Percentiles rank a stretch among this genome's conserved stretches.
Conservation (phyloP, 2,888 invertebrate genomes). For the Autographa gamma region DNA sequence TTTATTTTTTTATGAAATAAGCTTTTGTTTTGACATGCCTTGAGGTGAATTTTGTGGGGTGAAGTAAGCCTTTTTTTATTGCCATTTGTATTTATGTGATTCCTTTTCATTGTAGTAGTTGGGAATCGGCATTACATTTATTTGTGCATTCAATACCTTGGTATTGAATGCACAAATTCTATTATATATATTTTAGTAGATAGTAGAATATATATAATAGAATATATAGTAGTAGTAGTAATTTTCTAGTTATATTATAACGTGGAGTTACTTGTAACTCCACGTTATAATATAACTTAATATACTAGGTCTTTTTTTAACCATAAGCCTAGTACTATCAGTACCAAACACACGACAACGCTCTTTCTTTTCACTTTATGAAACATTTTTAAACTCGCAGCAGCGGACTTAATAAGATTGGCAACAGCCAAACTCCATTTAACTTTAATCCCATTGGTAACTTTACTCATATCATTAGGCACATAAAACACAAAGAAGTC, state of each 20-base stretch:
- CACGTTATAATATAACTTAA: too few species aligned
- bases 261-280: too few species aligned
- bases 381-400: constrained; percentile 23
- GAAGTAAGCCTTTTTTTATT: constrained; percentile 29
- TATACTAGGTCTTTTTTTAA: too few species aligned
- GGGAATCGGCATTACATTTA: neutral
- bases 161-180: too few species aligned
- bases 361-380: neutral
- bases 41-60: constrained; percentile 36
- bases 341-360: neutral
- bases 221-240: too few species aligned
- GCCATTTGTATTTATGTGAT: constrained; percentile 21
- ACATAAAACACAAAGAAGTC: constrained; percentile 78
- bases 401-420: constrained; percentile 41
- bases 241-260: too few species aligned
- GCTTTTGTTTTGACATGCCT: constrained; percentile 33
- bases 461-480: constrained; percentile 76
- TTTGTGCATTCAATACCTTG: too few species aligned
- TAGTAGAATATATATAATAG: too few species aligned
- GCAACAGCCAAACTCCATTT: constrained; percentile 57
- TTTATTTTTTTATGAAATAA: constrained; percentile 48
- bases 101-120: neutral
- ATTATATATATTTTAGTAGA: too few species aligned
- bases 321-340: neutral
- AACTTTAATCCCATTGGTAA: constrained; percentile 64